Evolutionary conservation across 2,797 vertebrate genomes (phyloP).

Genomic region (Paramormyrops hopkinsi): DNA sequence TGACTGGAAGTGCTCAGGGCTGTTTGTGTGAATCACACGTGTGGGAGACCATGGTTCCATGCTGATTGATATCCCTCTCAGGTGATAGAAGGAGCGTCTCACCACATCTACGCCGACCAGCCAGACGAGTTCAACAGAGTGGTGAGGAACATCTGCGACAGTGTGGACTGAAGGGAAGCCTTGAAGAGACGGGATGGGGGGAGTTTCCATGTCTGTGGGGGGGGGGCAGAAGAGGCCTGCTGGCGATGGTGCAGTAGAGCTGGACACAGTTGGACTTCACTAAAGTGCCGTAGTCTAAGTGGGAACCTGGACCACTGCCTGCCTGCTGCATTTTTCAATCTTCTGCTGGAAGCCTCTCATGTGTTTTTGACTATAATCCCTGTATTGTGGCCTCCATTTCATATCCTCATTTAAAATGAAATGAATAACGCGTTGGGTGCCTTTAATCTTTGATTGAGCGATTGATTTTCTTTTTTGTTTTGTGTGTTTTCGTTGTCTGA

Average conservation of each 20-base stretch:
- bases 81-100: conserved; percentile 58
- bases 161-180: conserved; percentile 37
- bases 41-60: neutral
- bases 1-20: neutral
- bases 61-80: conserved; percentile 23
- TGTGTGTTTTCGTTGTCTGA: neutral
- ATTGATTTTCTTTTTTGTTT: neutral
- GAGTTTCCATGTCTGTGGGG: neutral
- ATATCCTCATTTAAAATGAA: neutral
- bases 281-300: neutral
- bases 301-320: neutral
- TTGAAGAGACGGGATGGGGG: neutral
- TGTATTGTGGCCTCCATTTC: neutral
- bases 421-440: neutral
- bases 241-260: neutral
- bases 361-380: neutral
- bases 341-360: neutral
- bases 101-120: conserved; percentile 63
- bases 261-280: neutral
- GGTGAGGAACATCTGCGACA: conserved; percentile 56
- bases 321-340: neutral
- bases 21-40: neutral
- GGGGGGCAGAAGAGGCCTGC: neutral
- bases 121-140: conserved; percentile 54
- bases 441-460: neutral